Evolutionary conservation across 1,140 invertebrate genomes (phyloP).

Genomic region (Hypothenemus hampei): DNA sequence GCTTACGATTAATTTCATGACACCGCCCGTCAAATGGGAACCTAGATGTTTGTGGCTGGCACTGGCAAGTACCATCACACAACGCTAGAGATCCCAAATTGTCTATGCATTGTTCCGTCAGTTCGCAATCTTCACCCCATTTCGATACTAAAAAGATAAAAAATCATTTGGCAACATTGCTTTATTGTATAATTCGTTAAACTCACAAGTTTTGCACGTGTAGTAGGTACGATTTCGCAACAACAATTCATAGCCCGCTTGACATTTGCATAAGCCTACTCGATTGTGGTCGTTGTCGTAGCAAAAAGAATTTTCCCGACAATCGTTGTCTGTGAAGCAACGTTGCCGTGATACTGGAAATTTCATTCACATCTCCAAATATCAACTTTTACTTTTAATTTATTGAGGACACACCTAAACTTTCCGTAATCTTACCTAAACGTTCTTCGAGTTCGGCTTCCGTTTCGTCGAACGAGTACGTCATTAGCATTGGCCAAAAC

Average conservation of each 20-base stretch:
- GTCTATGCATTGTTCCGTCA: conserved; percentile 10
- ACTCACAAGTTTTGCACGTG: conserved; percentile 29
- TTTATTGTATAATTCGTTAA: no score
- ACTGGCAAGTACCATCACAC: conserved; percentile 11
- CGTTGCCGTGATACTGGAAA: conserved; percentile 25
- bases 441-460: conserved; percentile 6
- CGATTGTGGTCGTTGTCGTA: conserved; percentile 30
- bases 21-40: conserved; percentile 12
- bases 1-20: conserved; percentile 5
- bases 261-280: conserved; percentile 30
- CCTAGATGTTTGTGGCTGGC: not conserved
- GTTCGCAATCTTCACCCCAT: conserved; percentile 13
- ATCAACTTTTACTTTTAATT: no score
- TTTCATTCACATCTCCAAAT: not conserved
- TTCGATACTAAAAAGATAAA: conserved; percentile 14
- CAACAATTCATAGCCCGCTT: conserved; percentile 26
- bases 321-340: conserved; percentile 27
- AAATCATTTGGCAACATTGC: no score
- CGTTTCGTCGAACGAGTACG: no score
- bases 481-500: no score
- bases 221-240: conserved; percentile 30
- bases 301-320: conserved; percentile 31
- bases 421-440: conserved; percentile 23
- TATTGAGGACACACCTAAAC: conserved; percentile 14
- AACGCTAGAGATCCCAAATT: conserved; percentile 7